These are phyloP conservation scores for Paratrypauchen microcephalus DNA, from an alignment of 2,797 vertebrate species.

Conservation along the genomic window DNA sequence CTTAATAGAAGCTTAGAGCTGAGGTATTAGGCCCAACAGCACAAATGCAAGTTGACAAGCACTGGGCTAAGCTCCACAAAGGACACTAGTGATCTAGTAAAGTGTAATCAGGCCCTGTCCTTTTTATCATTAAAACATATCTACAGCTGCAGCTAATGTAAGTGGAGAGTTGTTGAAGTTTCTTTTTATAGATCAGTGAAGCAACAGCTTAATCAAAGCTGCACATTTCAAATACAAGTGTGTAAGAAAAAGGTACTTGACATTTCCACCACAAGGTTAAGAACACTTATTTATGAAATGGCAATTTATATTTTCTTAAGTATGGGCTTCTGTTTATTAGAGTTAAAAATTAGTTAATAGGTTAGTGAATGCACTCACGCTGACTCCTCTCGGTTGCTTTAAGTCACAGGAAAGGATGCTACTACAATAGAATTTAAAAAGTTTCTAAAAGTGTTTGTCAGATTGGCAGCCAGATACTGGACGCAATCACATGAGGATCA, in stretches of 20 bases:
- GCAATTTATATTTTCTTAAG: background rate
- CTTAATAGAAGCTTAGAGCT: slow-evolving; percentile 26
- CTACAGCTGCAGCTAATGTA: slow-evolving; percentile 3
- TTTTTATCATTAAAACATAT: slow-evolving; percentile 5
- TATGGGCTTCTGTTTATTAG: background rate
- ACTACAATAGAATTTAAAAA: background rate
- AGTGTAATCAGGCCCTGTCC: background rate
- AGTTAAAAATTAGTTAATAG: background rate
- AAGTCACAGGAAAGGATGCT: background rate
- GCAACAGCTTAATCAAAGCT: slow-evolving; percentile 11
- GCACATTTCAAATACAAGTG: slow-evolving; percentile 8
- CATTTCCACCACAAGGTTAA: slow-evolving; percentile 10
- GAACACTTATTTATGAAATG: background rate
- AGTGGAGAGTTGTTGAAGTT: background rate
- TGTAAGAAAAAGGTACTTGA: slow-evolving; percentile 4
- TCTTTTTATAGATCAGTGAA: background rate
- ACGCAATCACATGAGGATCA: background rate
- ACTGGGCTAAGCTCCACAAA: slow-evolving; percentile 11
- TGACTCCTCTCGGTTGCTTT: background rate
- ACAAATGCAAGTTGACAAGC: slow-evolving; percentile 20
- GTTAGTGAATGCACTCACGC: background rate
- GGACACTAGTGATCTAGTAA: slow-evolving; percentile 1
- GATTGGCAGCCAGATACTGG: background rate
- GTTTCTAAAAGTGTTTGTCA: background rate
- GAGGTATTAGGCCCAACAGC: slow-evolving; percentile 10